Conservation (phyloP, 1,140 invertebrate species). For the Drosophila bocqueti region DNA sequence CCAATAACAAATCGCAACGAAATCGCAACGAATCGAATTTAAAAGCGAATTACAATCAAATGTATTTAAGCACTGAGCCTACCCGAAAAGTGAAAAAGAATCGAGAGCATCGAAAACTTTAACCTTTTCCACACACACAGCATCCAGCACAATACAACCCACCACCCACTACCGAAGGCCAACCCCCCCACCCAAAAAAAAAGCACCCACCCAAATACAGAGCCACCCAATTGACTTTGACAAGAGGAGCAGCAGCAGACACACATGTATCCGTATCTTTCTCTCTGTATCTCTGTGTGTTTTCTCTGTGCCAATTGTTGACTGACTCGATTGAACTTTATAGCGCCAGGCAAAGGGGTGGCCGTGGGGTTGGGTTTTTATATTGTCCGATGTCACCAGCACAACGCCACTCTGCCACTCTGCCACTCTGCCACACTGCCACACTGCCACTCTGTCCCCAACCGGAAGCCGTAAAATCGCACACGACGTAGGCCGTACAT, state of each 20-base stretch:
- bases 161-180: neutral
- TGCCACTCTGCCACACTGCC: neutral
- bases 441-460: neutral
- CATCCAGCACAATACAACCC: neutral
- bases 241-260: conserved; percentile 20
- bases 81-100: conserved; percentile 40
- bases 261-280: conserved; percentile 41
- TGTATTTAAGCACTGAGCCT: conserved; percentile 80
- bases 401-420: conserved; percentile 12
- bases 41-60: conserved; percentile 83
- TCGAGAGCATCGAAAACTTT: conserved; percentile 54
- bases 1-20: conserved; percentile 78
- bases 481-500: conserved; percentile 57
- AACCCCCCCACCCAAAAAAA: too few relatives aligned
- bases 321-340: conserved; percentile 79
- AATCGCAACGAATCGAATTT: conserved; percentile 79
- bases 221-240: conserved; percentile 74
- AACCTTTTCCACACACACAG: conserved; percentile 40
- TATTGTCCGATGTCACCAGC: conserved; percentile 56
- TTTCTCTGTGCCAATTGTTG: conserved; percentile 66
- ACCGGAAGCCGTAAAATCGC: conserved; percentile 75
- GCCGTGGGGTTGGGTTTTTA: conserved; percentile 38
- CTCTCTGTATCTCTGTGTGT: conserved; percentile 17
- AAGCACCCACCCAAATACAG: conserved; percentile 4
- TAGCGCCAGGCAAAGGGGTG: conserved; percentile 30